Evolutionary conservation across 2,113 vertebrate genomes (phyloP).

Genomic region (Campylomormyrus numenius): DNA sequence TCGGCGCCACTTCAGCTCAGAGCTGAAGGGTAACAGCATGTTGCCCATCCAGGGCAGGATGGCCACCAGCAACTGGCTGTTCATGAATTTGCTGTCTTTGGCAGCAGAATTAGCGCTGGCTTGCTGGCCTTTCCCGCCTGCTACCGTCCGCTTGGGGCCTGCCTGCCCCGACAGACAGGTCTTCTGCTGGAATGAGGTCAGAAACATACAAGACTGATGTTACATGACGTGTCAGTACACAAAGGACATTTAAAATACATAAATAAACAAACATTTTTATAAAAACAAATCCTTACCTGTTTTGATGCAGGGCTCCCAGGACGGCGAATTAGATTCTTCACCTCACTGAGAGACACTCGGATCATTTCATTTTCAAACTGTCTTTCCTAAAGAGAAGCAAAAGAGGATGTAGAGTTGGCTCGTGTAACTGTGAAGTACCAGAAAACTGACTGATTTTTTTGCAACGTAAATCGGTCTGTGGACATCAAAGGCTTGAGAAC

Average conservation of each 20-base stretch:
- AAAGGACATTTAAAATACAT: neutral
- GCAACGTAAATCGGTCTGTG: neutral
- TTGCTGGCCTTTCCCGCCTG: neutral
- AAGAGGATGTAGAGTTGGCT: neutral
- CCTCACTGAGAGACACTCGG: constrained; percentile 33
- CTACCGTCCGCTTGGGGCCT: neutral
- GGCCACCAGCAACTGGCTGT: constrained; percentile 59
- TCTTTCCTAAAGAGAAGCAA: constrained; percentile 32
- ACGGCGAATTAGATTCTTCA: constrained; percentile 41
- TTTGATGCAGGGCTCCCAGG: neutral
- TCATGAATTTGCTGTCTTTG: constrained; percentile 15
- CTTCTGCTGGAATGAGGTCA: neutral
- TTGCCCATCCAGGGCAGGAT: constrained; percentile 77
- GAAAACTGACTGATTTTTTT: neutral
- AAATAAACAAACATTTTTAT: neutral
- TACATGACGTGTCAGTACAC: neutral
- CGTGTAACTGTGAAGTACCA: neutral
- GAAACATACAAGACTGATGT: neutral
- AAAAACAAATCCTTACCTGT: constrained; percentile 15
- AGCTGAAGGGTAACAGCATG: constrained; percentile 40
- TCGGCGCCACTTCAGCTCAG: neutral
- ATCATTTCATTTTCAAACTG: constrained; percentile 37
- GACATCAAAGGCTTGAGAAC: neutral
- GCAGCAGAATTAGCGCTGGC: neutral
- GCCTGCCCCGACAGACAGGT: neutral